Evolutionary conservation across 2,888 invertebrate species (phyloP).

Genomic region (Acrocera orbiculus): DNA sequence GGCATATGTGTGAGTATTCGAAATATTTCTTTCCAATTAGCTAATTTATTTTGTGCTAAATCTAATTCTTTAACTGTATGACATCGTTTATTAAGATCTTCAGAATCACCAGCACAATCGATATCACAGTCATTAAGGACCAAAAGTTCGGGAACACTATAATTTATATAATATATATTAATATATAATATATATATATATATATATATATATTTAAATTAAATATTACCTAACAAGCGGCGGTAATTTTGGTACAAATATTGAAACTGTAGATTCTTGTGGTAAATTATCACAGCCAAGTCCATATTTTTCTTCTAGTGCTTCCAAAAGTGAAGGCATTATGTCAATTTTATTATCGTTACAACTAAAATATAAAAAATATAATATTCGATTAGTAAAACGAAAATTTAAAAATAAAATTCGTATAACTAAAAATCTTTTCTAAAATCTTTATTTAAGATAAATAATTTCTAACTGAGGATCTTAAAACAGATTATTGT

Average conservation of each 20-base stretch:
- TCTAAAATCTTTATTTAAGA: too few relatives aligned
- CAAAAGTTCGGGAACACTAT: conserved; percentile 60
- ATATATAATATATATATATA: too few relatives aligned
- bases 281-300: conserved; percentile 38
- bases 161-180: too few relatives aligned
- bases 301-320: conserved; percentile 73
- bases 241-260: conserved; percentile 70
- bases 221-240: conserved; percentile 39
- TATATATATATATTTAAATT: not conserved
- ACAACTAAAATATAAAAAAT: too few relatives aligned
- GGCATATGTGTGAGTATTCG: conserved; percentile 77
- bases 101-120: conserved; percentile 70
- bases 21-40: conserved; percentile 81
- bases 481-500: too few relatives aligned
- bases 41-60: conserved; percentile 79
- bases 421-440: too few relatives aligned
- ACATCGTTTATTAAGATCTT: conserved; percentile 63
- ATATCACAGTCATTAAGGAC: conserved; percentile 86
- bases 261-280: conserved; percentile 43
- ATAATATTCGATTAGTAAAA: too few relatives aligned
- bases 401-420: too few relatives aligned
- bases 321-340: conserved; percentile 86
- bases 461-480: too few relatives aligned
- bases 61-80: conserved; percentile 86
- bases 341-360: too few relatives aligned